Conservation (phyloP, 2,113 vertebrate species). For the Mormyrus lacerda region DNA sequence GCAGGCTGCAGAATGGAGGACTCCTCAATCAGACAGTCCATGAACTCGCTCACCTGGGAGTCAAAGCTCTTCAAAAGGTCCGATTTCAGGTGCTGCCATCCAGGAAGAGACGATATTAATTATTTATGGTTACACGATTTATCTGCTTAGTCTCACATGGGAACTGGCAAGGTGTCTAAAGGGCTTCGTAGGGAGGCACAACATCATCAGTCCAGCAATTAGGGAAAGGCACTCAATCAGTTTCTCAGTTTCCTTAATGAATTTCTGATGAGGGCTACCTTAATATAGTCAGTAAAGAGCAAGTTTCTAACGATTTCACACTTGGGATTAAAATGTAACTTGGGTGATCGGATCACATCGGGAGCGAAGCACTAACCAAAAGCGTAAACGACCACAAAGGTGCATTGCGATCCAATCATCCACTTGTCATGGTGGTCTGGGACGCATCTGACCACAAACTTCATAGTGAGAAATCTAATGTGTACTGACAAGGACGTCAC, state of each 20-base stretch:
- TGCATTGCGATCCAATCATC: background rate
- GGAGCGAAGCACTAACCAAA: background rate
- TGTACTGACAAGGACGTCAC: background rate
- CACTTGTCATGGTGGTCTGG: background rate
- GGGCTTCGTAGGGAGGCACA: background rate
- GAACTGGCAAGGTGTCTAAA: background rate
- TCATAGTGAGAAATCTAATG: background rate
- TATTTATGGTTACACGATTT: background rate
- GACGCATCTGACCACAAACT: background rate
- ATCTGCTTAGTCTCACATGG: background rate
- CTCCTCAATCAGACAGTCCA: constrained; percentile 83
- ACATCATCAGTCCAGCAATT: background rate
- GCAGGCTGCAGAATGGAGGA: constrained; percentile 64
- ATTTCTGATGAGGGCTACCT: background rate
- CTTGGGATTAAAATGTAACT: background rate
- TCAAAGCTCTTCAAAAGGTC: constrained; percentile 83
- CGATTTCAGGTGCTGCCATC: constrained; percentile 70
- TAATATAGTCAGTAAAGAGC: background rate
- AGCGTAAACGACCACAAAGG: background rate
- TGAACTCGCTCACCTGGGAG: constrained; percentile 78
- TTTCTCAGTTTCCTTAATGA: background rate
- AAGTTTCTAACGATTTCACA: background rate
- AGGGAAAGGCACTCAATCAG: background rate
- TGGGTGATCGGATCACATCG: background rate
- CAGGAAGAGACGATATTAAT: background rate